These are phyloP conservation scores for Conus ventricosus DNA, from an alignment of 1,140 invertebrate genomes.

Conservation along the genomic window DNA sequence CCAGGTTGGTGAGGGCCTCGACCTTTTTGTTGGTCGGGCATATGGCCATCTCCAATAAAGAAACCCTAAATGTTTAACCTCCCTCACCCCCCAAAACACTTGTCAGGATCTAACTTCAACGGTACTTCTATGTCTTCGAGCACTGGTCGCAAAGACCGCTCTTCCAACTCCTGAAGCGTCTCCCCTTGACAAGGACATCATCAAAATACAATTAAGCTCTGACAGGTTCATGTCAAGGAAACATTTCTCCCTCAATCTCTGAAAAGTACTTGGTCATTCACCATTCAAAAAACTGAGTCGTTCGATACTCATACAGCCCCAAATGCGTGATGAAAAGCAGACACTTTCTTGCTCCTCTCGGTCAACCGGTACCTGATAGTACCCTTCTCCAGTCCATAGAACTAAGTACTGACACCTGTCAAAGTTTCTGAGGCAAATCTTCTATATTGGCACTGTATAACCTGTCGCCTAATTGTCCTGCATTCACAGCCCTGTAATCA, in stretches of 20 bases:
- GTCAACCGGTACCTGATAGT: neutral
- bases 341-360: neutral
- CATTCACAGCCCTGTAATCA: too few relatives aligned
- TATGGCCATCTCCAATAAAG: too few relatives aligned
- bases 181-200: neutral
- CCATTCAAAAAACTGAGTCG: slow-evolving; percentile 11
- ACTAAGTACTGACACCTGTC: neutral
- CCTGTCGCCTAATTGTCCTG: too few relatives aligned
- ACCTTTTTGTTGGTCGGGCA: neutral
- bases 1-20: neutral
- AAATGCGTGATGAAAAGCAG: neutral
- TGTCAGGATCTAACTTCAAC: neutral
- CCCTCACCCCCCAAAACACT: neutral
- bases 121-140: neutral
- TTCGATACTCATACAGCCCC: neutral
- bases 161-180: neutral
- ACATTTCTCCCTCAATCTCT: slow-evolving; percentile 7
- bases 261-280: slow-evolving; percentile 6
- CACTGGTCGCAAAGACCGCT: too few relatives aligned
- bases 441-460: neutral
- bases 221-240: neutral
- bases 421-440: neutral
- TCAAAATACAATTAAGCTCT: neutral
- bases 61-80: too few relatives aligned
- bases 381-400: neutral